Evolutionary conservation across 2,797 vertebrate genomes (phyloP).

Genomic region (Halcyon smyrnensis): DNA sequence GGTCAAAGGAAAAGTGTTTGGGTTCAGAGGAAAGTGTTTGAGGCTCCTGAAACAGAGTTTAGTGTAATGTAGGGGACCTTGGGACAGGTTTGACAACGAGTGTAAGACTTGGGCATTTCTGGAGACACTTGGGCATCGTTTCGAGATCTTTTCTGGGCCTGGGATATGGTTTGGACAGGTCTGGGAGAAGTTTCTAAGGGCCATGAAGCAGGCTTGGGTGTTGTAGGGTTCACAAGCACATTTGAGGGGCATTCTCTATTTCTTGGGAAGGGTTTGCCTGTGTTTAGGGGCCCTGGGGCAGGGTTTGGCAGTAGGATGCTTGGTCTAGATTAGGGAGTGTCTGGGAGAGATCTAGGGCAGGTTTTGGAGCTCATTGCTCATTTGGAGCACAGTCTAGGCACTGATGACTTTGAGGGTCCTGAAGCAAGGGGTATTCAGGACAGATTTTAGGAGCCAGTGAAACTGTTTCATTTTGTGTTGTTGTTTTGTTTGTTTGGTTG

Average conservation of each 20-base stretch:
- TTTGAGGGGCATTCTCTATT: not conserved
- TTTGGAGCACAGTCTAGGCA: not conserved
- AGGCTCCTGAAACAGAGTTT: too few species aligned
- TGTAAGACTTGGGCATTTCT: not conserved
- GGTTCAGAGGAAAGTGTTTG: not conserved
- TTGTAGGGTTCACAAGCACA: not conserved
- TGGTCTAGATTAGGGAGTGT: not conserved
- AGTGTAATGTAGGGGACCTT: too few species aligned
- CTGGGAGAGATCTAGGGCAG: not conserved
- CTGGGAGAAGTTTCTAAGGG: not conserved
- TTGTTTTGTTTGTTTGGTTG: too few species aligned
- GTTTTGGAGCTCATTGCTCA: not conserved
- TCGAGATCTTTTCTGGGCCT: not conserved
- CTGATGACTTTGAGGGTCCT: not conserved
- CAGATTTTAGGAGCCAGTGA: not conserved
- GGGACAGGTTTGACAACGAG: not conserved
- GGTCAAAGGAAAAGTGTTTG: not conserved
- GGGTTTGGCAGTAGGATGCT: not conserved
- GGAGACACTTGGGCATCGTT: not conserved
- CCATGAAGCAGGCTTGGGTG: not conserved
- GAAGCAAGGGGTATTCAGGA: not conserved
- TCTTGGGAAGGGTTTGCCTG: not conserved
- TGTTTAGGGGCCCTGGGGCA: not conserved
- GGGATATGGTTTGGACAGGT: not conserved
- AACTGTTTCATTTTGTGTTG: not conserved